These are phyloP conservation scores for Sarcoramphus papa DNA, from an alignment of 2,797 vertebrate species.

Conservation along the genomic window DNA sequence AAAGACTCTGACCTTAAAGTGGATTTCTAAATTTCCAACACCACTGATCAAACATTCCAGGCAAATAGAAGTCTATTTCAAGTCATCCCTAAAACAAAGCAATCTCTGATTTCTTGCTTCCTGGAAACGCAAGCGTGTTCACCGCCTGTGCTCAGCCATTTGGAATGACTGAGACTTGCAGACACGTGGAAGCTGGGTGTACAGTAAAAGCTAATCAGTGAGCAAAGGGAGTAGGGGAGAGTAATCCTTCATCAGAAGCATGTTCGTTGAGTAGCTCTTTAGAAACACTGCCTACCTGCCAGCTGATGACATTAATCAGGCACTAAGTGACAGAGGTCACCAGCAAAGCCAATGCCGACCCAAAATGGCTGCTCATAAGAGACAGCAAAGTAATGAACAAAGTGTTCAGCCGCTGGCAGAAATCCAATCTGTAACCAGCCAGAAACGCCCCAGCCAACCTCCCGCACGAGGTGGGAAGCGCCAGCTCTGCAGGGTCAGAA, in stretches of 20 bases:
- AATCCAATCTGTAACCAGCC: neutral
- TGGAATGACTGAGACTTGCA: neutral
- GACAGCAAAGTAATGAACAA: neutral
- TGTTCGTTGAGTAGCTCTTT: neutral
- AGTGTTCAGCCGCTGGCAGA: neutral
- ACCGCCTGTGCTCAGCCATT: neutral
- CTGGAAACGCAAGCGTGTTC: neutral
- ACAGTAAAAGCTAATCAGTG: neutral
- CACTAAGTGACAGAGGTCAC: neutral
- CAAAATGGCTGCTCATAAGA: neutral
- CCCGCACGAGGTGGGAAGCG: accelerated
- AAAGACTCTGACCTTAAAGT: neutral
- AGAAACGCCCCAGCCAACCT: neutral
- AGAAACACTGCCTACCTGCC: neutral
- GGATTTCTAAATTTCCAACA: neutral
- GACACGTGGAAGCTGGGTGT: neutral
- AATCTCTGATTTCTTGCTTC: neutral
- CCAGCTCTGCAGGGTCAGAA: neutral
- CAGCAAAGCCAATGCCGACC: neutral
- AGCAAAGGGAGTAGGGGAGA: neutral
- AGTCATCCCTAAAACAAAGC: neutral
- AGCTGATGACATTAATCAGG: neutral
- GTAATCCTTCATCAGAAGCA: neutral
- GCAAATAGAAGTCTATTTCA: neutral
- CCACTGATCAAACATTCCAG: neutral